Evolutionary conservation across 2,113 vertebrate species (phyloP), one percentile per base, ranked within the genome.

Genomic region (Rynchops niger): DNA sequence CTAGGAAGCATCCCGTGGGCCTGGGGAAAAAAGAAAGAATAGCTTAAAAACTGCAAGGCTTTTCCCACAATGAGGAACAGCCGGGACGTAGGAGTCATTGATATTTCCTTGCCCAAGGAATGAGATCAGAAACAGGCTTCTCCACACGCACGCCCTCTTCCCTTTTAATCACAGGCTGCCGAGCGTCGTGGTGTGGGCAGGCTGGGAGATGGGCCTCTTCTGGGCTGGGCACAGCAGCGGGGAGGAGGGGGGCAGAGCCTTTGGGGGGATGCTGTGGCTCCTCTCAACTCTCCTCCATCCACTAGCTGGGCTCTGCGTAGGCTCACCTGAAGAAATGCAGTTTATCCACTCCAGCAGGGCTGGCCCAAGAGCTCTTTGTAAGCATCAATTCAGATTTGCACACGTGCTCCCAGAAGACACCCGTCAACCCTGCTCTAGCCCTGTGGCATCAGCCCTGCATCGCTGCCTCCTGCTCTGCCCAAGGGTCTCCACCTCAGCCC

Each of bases 71-170:
- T 0, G 17, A 82, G 71, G 87, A 95, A 91, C 96, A 97, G 96
- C 88, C 0, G 83, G 89, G 66, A 36, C 1, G 93, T 95, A 38
- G 96, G 96, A 95, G 97, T 96, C 95, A 93, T 88, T 95, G 90
- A 93, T 97, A 55, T 13, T 86, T 80, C 63, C 93, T 43, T 40
- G 71, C 88, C 73, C 29, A 17, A 49, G 91, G 89, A 81, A 96
- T 91, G 93, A 92, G 91, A 63, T 71, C 66, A 87, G 91, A 36
- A 87, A 13, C 61, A n/a, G 65, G 45, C 70, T 71, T 85, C 91
- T 85, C 69, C 53, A 66, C 52, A 20, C 6, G 0, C 30, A 42
- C 77, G 20, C 59, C 79, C 62, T 65, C 91, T 66, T 47, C 65
- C 89, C 62, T 66, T 36, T 40, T 3, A 30, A 66, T 25, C 80